Evolutionary conservation across 2,888 invertebrate genomes (phyloP).

Genomic region (Melanostoma scalare): DNA sequence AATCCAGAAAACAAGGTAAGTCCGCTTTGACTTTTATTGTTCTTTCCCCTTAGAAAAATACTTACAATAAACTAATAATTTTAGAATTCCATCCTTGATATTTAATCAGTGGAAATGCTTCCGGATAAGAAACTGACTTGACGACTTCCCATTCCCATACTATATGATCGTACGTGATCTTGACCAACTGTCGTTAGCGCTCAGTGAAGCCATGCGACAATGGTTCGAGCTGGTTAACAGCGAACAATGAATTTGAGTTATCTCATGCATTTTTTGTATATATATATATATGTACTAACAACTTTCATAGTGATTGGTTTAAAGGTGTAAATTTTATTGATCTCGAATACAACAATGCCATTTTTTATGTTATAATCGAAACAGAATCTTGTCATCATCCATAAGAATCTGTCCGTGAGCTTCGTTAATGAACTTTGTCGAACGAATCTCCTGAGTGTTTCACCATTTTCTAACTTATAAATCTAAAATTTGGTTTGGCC

Average conservation of each 20-base stretch:
- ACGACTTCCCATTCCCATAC: conserved; percentile 98
- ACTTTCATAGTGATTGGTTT: no score
- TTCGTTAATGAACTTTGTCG: no score
- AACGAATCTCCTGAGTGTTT: no score
- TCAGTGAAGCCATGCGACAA: conserved; percentile 97
- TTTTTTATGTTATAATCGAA: no score
- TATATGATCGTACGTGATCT: conserved; percentile 97
- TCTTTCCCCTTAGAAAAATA: not conserved
- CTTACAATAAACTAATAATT: conserved; percentile 68
- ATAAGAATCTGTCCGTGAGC: no score
- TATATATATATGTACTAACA: not conserved
- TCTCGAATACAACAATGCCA: no score
- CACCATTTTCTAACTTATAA: no score
- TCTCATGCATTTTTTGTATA: conserved; percentile 13
- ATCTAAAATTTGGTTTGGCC: no score
- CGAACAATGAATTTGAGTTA: conserved; percentile 75
- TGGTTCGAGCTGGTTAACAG: conserved; percentile 97
- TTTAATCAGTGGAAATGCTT: conserved; percentile 85
- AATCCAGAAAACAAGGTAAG: conserved; percentile 93
- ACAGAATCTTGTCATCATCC: no score
- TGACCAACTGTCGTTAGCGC: conserved; percentile 91
- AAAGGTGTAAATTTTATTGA: no score
- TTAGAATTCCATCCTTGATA: conserved; percentile 95
- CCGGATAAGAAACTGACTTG: conserved; percentile 84
- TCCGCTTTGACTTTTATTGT: conserved; percentile 3